phyloP scores from a whole-genome alignment of 2,797 vertebrate genomes.

The Peromyscus attwateri region DNA sequence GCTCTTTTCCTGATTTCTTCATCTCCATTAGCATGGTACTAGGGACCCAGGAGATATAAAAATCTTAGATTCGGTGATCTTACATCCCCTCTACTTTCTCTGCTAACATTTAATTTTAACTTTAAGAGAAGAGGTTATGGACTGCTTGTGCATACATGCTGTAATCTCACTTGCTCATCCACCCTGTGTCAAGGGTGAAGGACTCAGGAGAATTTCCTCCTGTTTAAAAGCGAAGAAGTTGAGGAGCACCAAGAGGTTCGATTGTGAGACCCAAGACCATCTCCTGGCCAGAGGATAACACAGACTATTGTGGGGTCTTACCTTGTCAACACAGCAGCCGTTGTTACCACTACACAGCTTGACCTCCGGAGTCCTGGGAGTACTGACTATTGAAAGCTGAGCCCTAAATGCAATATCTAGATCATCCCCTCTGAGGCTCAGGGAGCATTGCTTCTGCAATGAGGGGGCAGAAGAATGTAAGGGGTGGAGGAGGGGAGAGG shows the following conservation, averaged over 20 bases:
- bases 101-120: not conserved
- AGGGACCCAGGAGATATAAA: not conserved
- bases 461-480: not conserved
- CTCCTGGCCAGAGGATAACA: not conserved
- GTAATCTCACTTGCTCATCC: not conserved
- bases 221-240: not conserved
- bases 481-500: not conserved
- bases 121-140: not conserved
- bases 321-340: not conserved
- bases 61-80: not conserved
- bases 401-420: not conserved
- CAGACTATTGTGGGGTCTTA: not conserved
- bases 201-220: not conserved
- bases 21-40: not conserved
- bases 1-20: not conserved
- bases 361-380: not conserved
- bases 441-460: not conserved
- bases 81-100: not conserved
- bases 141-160: not conserved
- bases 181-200: not conserved
- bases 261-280: not conserved
- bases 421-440: too few relatives aligned
- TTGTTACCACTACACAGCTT: not conserved
- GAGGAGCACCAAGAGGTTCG: not conserved
- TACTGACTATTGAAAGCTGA: not conserved